Evolutionary conservation across 2,113 vertebrate species (phyloP).

Genomic region (Stomatorhinus ivindoensis): DNA sequence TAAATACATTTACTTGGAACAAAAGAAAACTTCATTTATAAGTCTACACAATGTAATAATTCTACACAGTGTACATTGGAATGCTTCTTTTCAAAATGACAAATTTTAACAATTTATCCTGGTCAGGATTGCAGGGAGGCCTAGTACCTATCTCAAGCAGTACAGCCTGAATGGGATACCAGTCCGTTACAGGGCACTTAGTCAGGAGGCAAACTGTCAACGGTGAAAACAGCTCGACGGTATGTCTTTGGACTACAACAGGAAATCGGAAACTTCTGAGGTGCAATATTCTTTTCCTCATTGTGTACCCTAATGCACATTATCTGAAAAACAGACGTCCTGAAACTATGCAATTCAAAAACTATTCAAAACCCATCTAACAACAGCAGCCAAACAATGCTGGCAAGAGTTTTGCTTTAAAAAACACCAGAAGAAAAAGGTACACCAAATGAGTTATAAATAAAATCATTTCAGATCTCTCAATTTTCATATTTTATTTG

Average conservation of each 20-base stretch:
- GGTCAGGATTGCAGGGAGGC: not conserved
- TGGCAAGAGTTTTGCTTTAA: not conserved
- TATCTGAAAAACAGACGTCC: not conserved
- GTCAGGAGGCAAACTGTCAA: not conserved
- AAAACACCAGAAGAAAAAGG: not conserved
- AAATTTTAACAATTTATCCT: not conserved
- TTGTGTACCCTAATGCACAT: not conserved
- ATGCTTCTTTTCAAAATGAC: not conserved
- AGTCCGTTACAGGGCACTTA: not conserved
- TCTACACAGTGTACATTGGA: not conserved
- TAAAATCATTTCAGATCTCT: not conserved
- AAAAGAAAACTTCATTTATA: not conserved
- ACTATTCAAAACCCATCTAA: not conserved
- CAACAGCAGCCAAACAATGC: not conserved
- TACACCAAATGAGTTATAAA: not conserved
- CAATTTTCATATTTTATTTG: not conserved
- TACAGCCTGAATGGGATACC: not conserved
- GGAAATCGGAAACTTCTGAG: not conserved
- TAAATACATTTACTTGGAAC: not conserved
- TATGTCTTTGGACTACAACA: not conserved
- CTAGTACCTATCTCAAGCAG: not conserved
- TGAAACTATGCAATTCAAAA: not conserved
- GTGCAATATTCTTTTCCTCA: not conserved
- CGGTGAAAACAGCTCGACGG: not conserved
- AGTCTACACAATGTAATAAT: not conserved